Percentiles rank a stretch among this genome's conserved stretches.
These are phyloP conservation scores for Sapayoa aenigma DNA, from an alignment of 2,113 vertebrate species.

Conservation along the genomic window DNA sequence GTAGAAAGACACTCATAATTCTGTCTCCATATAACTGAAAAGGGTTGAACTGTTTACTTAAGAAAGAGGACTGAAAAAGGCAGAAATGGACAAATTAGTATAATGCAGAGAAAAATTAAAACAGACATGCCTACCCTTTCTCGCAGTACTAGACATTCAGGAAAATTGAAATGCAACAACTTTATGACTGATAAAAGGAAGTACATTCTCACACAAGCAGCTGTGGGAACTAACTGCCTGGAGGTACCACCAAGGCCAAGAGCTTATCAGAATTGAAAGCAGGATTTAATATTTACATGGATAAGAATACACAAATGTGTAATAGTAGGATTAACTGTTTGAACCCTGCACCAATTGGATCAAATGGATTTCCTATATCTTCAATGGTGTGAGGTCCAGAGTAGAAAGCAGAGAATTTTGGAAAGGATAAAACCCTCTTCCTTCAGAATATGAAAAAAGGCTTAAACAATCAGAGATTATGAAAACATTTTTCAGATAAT, in stretches of 20 bases:
- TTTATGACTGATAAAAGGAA: background rate
- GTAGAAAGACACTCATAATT: background rate
- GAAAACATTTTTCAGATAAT: background rate
- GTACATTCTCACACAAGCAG: background rate
- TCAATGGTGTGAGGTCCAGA: background rate
- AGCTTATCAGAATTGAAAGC: background rate
- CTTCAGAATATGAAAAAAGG: background rate
- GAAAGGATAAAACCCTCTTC: background rate
- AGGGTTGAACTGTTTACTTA: background rate
- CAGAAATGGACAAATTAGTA: background rate
- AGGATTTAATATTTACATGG: background rate
- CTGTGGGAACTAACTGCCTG: background rate
- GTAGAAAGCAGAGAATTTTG: background rate
- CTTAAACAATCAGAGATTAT: background rate
- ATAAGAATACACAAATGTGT: background rate
- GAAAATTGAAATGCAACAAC: background rate
- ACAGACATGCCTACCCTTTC: background rate
- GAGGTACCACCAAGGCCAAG: background rate
- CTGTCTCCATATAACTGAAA: background rate
- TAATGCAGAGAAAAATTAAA: background rate
- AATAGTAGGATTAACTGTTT: background rate
- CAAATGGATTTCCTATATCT: background rate
- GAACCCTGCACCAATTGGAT: background rate
- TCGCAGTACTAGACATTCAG: background rate
- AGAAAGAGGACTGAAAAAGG: background rate